Conservation (phyloP, 2,113 vertebrate genomes). For the Heptranchias perlo region DNA sequence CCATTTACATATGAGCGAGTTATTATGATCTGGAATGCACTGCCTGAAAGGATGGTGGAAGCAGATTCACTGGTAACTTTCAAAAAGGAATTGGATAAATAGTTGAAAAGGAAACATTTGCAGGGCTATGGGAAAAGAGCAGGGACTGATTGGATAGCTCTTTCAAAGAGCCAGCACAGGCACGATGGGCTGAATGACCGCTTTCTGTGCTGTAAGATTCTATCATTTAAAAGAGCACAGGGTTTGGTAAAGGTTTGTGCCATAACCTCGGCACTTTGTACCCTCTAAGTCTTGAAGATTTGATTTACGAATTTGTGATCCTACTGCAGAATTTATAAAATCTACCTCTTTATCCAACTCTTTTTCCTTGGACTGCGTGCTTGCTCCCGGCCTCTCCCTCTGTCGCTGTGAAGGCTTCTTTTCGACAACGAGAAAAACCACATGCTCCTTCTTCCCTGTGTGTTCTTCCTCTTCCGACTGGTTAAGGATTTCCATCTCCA, state of each 20-base stretch:
- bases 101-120: too few species aligned
- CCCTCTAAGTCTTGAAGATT: background rate
- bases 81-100: too few species aligned
- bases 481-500: constrained; percentile 60
- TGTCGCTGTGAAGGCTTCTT: constrained; percentile 41
- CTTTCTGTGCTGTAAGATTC: background rate
- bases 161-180: too few species aligned
- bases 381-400: constrained; percentile 39
- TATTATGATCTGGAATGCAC: background rate
- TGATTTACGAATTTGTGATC: background rate
- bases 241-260: background rate
- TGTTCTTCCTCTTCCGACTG: constrained; percentile 58
- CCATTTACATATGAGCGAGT: background rate
- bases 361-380: background rate
- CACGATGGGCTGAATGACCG: too few species aligned
- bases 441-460: constrained; percentile 64
- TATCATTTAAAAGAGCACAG: background rate
- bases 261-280: background rate
- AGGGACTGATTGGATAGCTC: too few species aligned
- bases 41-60: background rate
- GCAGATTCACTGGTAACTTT: too few species aligned
- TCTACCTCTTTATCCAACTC: constrained; percentile 28
- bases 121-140: too few species aligned
- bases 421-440: constrained; percentile 63
- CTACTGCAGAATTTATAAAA: background rate